phyloP scores from a whole-genome alignment of 1,140 invertebrate genomes.

The Achatina immaculata region DNA sequence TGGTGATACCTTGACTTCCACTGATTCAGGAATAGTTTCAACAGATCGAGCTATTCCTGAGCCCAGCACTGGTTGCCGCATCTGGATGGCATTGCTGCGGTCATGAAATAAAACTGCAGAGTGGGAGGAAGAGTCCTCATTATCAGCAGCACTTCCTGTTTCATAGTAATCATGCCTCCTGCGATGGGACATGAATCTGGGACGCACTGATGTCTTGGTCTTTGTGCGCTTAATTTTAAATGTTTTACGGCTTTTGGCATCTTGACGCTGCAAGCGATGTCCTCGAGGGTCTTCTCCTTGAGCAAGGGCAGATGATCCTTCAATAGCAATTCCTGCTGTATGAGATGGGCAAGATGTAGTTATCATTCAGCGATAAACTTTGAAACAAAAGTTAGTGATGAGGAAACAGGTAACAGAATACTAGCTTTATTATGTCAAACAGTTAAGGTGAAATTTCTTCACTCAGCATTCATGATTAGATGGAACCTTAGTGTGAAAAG shows the following conservation, averaged over 20 bases:
- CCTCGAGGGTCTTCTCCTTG: constrained; percentile 72
- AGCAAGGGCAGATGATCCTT: constrained; percentile 5
- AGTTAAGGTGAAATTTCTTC: no score
- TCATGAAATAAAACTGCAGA: constrained; percentile 45
- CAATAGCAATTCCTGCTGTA: constrained; percentile 10
- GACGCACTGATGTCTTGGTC: constrained; percentile 60
- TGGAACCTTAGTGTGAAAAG: no score
- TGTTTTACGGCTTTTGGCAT: constrained; percentile 93
- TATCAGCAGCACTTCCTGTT: constrained; percentile 34
- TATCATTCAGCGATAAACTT: no score
- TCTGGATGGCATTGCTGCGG: constrained; percentile 38
- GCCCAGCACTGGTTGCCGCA: constrained; percentile 29
- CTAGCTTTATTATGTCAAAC: no score
- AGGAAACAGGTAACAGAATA: no score
- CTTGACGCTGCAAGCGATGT: constrained; percentile 89
- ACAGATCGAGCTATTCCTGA: constrained; percentile 53
- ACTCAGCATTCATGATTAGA: no score
- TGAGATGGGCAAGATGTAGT: not conserved
- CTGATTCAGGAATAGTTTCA: constrained; percentile 58
- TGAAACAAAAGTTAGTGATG: no score
- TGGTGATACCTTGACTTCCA: constrained; percentile 56
- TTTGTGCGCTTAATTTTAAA: constrained; percentile 78
- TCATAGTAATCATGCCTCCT: constrained; percentile 44
- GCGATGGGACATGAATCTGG: constrained; percentile 53
- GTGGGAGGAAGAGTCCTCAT: constrained; percentile 24